Base-by-base conservation (phyloP, 2,113 vertebrate genomes). In the Hepsetus odoe region DNA sequence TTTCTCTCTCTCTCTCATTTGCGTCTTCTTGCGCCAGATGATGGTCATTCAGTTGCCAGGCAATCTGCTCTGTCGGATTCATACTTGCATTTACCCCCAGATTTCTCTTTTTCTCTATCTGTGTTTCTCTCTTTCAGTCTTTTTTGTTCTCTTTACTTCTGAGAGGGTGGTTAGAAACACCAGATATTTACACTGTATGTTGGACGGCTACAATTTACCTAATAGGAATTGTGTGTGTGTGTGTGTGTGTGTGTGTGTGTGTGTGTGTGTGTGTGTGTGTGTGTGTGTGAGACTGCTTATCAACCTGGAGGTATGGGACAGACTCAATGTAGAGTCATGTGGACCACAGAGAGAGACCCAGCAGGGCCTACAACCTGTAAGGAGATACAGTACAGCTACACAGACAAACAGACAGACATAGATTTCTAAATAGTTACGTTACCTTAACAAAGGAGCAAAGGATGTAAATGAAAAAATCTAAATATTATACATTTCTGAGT, bases 61-160 rank as follows among this genome's bases (percentile, higher is more conserved):
- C 91, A 93, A 94, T 93, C 93, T 94, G 93, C 83, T 92, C 91
- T 91, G 91, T 91, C 89, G 88, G 88, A 89, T 91, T 92, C 90
- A 89, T 92, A 91, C 82, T 80, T 88, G 84, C 79, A 80, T 87
- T 76, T 78, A 89, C 89, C 90, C 90, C 88, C 87, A 89, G 87
- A 83, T 80, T 72, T 87, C 55, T 51, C 59, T 74, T 49, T 69
- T 51, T 72, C 12, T 77, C 68, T 71, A 33, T 44, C 12, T 44
- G 2, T 42, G 18, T 59, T 49, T 67, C 26, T 72, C 26, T 84
- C 70, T 70, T 53, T 49, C 49, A 71, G 14, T 80, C 42, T 51
- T 49, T 53, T 38, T 62, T 11, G 4, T 40, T 30, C 35, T 74
- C 12, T 65, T 53, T 76, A 40, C 46, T 75, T 59, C 66, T 20